Base-by-base conservation (phyloP, 1,140 invertebrate genomes). In the Octopus bimaculoides region DNA sequence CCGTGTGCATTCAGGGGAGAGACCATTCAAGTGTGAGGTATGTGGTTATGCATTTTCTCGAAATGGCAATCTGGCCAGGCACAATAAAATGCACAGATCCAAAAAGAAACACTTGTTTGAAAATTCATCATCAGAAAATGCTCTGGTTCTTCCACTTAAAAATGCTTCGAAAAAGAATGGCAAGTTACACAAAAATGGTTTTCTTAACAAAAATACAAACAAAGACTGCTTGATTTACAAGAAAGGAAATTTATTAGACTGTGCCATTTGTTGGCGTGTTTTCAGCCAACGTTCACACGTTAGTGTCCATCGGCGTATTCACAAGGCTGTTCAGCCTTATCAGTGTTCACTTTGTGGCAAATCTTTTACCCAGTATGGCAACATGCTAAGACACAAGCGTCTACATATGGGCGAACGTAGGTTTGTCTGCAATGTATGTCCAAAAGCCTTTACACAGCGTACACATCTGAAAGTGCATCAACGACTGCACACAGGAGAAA, bases 361-460 rank as follows among this genome's bases (percentile, higher is more conserved):
- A 81, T 92, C 92, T 14, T 96, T 95, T 86, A 95, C 87, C 88
- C 93, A 4, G 71, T 94, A 94, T 82, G 95, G 94, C 84, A 94
- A 95, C 83, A 89, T 95, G 78, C 93, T 94, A 85, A 92, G 94
- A 52, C 95, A 96, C 87, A 92, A 94, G 82, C 77, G 76, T 12
- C 75, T 78, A 26, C 82, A 85, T 75, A 66, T 75, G 4, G 81
- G 82, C 10, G 83, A 85, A 55, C 82, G 83, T 74, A 83, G 84
- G 14, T 88, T 83, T 90, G 89, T 87, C 53, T 92, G 91, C 82
- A 84, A 89, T 4, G 77, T 88, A 26, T 92, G 92, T 80, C 82
- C 83, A 0, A 90, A 88, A 84, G 80, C 84, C 26, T 92, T 92
- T 81, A 79, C 79, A 0, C 88, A 91, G 76, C 91, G 89, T 80